Base-by-base conservation (phyloP, 2,797 vertebrate species). In the Hipposideros larvatus region DNA sequence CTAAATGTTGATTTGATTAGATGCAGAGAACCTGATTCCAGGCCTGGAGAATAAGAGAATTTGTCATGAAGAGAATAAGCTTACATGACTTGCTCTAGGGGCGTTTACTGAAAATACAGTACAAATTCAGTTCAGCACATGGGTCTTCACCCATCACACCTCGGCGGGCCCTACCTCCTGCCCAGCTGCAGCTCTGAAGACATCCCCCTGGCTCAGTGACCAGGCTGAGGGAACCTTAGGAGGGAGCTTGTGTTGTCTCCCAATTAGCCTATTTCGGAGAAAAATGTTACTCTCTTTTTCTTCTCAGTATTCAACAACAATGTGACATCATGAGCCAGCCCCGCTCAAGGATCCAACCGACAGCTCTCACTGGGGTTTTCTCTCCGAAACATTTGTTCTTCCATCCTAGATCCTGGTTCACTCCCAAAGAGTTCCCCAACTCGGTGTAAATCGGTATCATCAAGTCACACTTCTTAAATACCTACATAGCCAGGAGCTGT, bases 341-440 rank as follows among this genome's bases (percentile, higher is more conserved):
- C 16, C 3, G 11, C 37, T 91, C 70, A 22, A 26, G n/a, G 46
- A 78, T 90, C 41, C 82, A 70, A 26, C 18, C 83, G 65, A 83
- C 16, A 46, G 65, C 68, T 85, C 51, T 70, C 89, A 37, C 7
- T 31, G 46, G 83, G 41, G 21, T 73, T 57, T 85, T 88, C 68
- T 79, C 78, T 89, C 83, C 75, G 83, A 93, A 84, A 53, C 9
- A 68, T 53, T 61, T 70, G 48, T 57, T 87, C 87, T 86, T 86
- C 28, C 37, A 53, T 65, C 37, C 89, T 86, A n/a, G 46, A 59
- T 59, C 37, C 34, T 77, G 24, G 87, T 26, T 96, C 78, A 48
- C 14, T 59, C 63, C 48, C 7, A 4, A 16, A 37, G 63, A 86
- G 53, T 34, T 85, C 57, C 26, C 68, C 41, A 78, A 57, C 34